Percentiles rank a stretch among this genome's conserved stretches.
Evolutionary conservation across 2,113 vertebrate genomes (phyloP).

Genomic region (Campylorhamphus procurvoides): DNA sequence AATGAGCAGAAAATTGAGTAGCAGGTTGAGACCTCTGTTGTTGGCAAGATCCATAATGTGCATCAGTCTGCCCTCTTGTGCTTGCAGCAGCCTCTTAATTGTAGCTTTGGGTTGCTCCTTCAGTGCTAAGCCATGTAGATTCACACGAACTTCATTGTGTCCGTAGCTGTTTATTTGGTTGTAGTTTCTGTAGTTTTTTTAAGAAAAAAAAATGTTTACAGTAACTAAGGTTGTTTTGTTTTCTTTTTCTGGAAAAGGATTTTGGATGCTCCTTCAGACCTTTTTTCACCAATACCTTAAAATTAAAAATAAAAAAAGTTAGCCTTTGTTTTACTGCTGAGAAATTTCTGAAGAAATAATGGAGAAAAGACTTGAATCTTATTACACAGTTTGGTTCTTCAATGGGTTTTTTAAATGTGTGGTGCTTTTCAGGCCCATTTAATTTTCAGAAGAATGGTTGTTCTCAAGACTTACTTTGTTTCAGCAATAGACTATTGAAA

Average conservation of each 20-base stretch:
- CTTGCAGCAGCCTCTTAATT: background rate
- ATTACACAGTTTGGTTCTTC: background rate
- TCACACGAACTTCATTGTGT: background rate
- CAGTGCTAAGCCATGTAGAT: background rate
- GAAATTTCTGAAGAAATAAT: background rate
- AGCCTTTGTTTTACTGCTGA: background rate
- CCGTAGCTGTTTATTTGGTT: background rate
- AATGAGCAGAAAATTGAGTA: constrained; percentile 83
- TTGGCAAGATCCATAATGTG: constrained; percentile 75
- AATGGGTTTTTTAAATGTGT: background rate
- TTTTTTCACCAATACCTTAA: background rate
- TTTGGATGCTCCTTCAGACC: background rate
- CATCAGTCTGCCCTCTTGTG: constrained; percentile 18
- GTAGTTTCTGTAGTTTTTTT: background rate
- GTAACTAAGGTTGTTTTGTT: background rate
- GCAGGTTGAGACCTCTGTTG: constrained; percentile 77
- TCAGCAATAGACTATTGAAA: background rate
- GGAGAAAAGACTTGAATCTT: background rate
- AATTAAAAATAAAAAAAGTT: background rate
- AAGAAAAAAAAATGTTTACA: background rate
- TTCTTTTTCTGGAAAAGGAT: background rate
- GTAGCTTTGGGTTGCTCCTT: background rate
- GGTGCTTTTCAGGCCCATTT: background rate
- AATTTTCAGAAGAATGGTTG: background rate
- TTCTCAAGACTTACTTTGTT: background rate